Percentiles rank a stretch among this genome's conserved stretches.
Conservation (phyloP, 2,113 vertebrate genomes). For the Urocitellus parryii region DNA sequence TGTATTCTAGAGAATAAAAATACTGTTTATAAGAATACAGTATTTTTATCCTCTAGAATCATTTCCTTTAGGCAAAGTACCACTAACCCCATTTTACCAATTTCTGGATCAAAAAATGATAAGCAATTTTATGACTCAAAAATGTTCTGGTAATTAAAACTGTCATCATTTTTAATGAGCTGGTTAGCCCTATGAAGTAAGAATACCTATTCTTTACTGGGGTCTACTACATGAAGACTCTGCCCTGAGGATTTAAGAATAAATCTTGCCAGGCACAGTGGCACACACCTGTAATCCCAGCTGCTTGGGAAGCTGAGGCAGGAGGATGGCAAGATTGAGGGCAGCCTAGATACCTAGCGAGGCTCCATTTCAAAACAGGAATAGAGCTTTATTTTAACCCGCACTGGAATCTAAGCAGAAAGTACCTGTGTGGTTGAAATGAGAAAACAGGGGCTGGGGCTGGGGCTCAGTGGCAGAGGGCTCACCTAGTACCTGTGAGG, state of each 20-base stretch:
- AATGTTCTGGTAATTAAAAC: conserved; percentile 32
- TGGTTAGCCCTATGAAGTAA: not conserved
- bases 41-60: conserved; percentile 9
- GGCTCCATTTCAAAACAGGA: too few species aligned
- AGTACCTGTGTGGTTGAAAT: not conserved
- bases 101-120: not conserved
- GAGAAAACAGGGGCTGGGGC: not conserved
- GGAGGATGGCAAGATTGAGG: not conserved
- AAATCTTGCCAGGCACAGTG: not conserved
- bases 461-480: too few species aligned
- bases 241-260: not conserved
- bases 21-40: conserved; percentile 31
- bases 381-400: not conserved
- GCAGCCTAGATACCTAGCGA: not conserved
- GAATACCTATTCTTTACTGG: not conserved
- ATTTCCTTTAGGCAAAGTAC: not conserved
- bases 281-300: not conserved
- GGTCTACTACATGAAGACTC: not conserved
- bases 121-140: not conserved
- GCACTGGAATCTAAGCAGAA: not conserved
- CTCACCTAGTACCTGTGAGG: too few species aligned
- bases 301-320: not conserved
- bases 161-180: not conserved
- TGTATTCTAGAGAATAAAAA: too few species aligned
- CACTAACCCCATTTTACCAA: not conserved